phyloP scores from a whole-genome alignment of 2,888 invertebrate genomes.

The Phengaris alcon region DNA sequence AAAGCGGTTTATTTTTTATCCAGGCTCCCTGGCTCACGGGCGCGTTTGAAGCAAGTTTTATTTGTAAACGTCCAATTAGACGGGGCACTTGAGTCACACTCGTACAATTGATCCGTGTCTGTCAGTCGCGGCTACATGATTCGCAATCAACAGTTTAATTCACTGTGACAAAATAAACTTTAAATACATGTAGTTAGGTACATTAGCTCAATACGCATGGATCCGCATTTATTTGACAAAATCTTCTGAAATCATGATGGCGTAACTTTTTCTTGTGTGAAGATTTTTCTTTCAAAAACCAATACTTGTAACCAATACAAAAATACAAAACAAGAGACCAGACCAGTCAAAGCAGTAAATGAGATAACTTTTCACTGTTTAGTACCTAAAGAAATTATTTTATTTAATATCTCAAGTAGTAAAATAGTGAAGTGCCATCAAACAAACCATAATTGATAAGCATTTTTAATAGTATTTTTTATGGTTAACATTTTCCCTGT shows the following conservation, averaged over 20 bases:
- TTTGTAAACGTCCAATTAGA: slow-evolving; percentile 18
- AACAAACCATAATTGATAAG: not conserved
- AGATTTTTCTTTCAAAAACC: too few species aligned
- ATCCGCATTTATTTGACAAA: too few species aligned
- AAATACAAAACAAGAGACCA: too few species aligned
- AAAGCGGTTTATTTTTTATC: not conserved
- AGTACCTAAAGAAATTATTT: too few species aligned
- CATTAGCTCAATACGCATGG: not conserved
- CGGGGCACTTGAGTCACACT: not conserved
- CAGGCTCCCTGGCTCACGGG: not conserved
- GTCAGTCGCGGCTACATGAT: not conserved
- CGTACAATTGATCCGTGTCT: not conserved
- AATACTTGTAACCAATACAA: too few species aligned
- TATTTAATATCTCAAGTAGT: not conserved
- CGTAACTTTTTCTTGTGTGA: too few species aligned
- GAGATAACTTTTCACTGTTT: too few species aligned
- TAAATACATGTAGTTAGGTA: not conserved
- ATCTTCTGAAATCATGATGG: too few species aligned
- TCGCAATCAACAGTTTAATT: too few species aligned
- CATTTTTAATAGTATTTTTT: not conserved
- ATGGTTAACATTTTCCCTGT: not conserved
- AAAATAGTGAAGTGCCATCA: too few species aligned
- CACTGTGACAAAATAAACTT: not conserved
- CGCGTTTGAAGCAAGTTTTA: not conserved
- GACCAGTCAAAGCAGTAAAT: too few species aligned